Evolutionary conservation across 1,140 invertebrate genomes (phyloP), one percentile per base, ranked within the genome.

Genomic region (Hylyphantes graminicola): DNA sequence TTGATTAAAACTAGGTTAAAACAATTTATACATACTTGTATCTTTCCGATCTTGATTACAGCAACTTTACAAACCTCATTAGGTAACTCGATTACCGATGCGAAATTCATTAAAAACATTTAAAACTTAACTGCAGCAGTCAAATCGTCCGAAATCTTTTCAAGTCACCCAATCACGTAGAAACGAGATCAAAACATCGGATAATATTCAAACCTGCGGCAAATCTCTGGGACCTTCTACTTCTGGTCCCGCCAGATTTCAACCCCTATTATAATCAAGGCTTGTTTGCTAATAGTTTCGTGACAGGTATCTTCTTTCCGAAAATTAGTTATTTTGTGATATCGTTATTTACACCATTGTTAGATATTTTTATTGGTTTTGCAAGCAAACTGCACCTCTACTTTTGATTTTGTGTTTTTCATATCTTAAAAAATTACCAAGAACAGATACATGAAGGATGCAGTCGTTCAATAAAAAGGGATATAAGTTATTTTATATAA

Each of bases 111-210:
- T 78, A 78, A 78, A 78, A 78, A 78, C 75, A 61, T 65, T 78
- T 78, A 65, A 78, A 64, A 78, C 64, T 65, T 67, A 53, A 67
- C 75, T 51, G 51, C 13, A 15, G 13, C 57, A 35, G 35, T 5
- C 48, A 70, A 70, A 70, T 70, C 67, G 13, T 17, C 35, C n/a
- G 12, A 76, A 76, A 76, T 76, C 55, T 76, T 59, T 50, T 76
- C 17, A 70, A 70, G 67, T 15, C 8, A 35, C 17, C 59, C 74
- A 48, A 50, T n/a, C 53, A 61, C 35, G 74, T 51, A 70, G 59
- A 51, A 76, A 76, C 51, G 74, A 65, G 75, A 78, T 78, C 75
- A 65, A 67, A 78, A 78, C 75, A 78, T 78, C 59, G 64, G 77
- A 80, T 80, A 80, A 70, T 17, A 70, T 70, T 6, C 35, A 21